phyloP scores from a whole-genome alignment of 2,797 vertebrate genomes.

The Falco columbarius region DNA sequence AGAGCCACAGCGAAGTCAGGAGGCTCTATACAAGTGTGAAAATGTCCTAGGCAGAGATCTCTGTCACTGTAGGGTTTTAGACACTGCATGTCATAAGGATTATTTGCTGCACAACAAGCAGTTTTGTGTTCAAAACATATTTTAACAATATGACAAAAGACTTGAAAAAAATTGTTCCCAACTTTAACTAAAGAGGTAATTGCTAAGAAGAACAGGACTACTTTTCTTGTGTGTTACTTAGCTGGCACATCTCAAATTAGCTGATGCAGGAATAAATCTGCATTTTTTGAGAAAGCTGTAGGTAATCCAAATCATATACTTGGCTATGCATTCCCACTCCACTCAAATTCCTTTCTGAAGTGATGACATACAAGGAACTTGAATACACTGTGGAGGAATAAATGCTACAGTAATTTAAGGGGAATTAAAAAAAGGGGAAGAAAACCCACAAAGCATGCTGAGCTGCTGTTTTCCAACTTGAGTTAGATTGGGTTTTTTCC shows the following conservation, averaged over 20 bases:
- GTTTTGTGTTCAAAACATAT: background rate
- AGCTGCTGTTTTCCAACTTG: slow-evolving; percentile 29
- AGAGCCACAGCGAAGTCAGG: background rate
- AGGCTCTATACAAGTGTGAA: background rate
- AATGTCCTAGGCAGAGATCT: background rate
- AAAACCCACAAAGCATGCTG: slow-evolving; percentile 16
- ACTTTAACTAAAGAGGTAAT: slow-evolving; percentile 6
- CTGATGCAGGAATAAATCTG: slow-evolving; percentile 3
- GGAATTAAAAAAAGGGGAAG: background rate
- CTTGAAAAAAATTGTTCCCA: background rate
- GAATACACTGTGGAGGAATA: slow-evolving; percentile 31
- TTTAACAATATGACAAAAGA: background rate
- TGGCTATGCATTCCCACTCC: slow-evolving; percentile 14
- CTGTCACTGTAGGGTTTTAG: background rate
- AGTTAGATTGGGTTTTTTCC: background rate
- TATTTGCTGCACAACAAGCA: background rate
- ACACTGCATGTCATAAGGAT: background rate
- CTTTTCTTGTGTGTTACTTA: background rate
- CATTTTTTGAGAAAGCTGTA: slow-evolving; percentile 17
- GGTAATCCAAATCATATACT: slow-evolving; percentile 10
- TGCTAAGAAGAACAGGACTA: background rate
- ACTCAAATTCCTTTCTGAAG: slow-evolving; percentile 40
- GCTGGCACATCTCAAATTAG: slow-evolving; percentile 1
- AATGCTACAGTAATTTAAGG: slow-evolving; percentile 16
- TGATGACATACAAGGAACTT: slow-evolving; percentile 12